Conservation (phyloP, 2,888 invertebrate species). For the Mesorhabditis spiculigera region DNA sequence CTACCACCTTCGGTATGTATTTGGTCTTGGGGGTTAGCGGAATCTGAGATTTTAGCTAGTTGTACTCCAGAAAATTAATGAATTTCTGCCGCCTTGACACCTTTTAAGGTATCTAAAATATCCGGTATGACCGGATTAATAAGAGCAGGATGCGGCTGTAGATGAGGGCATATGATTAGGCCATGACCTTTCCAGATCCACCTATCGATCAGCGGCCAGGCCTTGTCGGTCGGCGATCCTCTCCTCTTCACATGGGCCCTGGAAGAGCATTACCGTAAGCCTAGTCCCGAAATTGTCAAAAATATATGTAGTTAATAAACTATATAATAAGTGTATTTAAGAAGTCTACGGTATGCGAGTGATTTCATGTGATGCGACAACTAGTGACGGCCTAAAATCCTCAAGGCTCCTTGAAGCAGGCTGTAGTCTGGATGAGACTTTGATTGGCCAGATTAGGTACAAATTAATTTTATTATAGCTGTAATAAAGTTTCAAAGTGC, state of each 20-base stretch:
- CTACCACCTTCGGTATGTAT: neutral
- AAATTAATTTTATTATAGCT: neutral
- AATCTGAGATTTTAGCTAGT: too few species aligned
- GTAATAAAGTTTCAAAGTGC: neutral
- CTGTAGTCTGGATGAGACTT: conserved; percentile 13
- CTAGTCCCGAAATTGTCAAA: neutral
- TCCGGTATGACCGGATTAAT: too few species aligned
- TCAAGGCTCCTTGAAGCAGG: conserved; percentile 10
- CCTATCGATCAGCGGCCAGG: conserved; percentile 4
- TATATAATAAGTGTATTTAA: conserved; percentile 9
- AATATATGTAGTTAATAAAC: neutral
- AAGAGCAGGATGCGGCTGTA: too few species aligned
- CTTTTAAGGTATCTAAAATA: too few species aligned
- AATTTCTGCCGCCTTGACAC: too few species aligned
- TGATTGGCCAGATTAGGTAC: conserved; percentile 15
- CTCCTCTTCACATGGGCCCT: conserved; percentile 1
- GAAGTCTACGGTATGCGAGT: conserved; percentile 19
- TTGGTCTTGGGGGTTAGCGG: neutral
- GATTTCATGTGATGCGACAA: conserved; percentile 11
- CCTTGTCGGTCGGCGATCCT: neutral
- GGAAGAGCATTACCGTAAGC: neutral
- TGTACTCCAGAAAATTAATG: too few species aligned
- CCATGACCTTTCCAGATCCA: neutral
- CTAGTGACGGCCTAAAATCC: conserved; percentile 10
- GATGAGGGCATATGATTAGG: too few species aligned